Base-by-base conservation (phyloP, 2,797 vertebrate species). In the Linurgus olivaceus region DNA sequence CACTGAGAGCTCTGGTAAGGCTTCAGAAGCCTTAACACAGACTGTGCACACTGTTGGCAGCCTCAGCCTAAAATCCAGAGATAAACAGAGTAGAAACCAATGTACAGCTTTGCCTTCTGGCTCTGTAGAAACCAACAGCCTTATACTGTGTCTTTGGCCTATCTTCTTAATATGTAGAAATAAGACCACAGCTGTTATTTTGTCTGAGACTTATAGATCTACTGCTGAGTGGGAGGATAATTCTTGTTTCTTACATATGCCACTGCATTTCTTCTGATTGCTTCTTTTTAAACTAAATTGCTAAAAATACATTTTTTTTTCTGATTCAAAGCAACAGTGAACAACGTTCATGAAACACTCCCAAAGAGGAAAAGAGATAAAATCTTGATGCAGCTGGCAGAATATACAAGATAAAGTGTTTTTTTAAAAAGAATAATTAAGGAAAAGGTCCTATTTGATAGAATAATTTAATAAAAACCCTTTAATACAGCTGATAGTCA, bases 261-360 rank as follows among this genome's bases (percentile, higher is more conserved):
- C 29, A 11, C 62, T 37, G 23, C 6, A 1, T 74, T 93, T 92
- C 20, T 81, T 88, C 55, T 85, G 62, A 87, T 92, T 86, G 44
- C 66, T 94, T 94, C 85, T 94, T 94, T 94, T 79, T 90, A 73
- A 91, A 83, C 25, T 21, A 91, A 50, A 20, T 50, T 86, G n/a
- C 73, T 94, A 94, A 94, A 95, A 94, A 86, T 86, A 91, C 20
- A n/a, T 29, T 88, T 62, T 78, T 52, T 86, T 93, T 86, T 93
- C 58, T 91, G 55, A 82, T 91, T 82, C 66, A 79, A 86, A 78
- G 42, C 29, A 71, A 52, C 37, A 55, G 62, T 35, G 51, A 91
- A 75, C 28, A 72, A 40, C 67, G 37, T 70, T 91, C 66, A 52
- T 50, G 17, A 84, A 90, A 86, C 24, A 72, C 55, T 79, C 48